These are phyloP conservation scores for Halcyon malimbica DNA, from an alignment of 2,113 vertebrate species.

Conservation along the genomic window DNA sequence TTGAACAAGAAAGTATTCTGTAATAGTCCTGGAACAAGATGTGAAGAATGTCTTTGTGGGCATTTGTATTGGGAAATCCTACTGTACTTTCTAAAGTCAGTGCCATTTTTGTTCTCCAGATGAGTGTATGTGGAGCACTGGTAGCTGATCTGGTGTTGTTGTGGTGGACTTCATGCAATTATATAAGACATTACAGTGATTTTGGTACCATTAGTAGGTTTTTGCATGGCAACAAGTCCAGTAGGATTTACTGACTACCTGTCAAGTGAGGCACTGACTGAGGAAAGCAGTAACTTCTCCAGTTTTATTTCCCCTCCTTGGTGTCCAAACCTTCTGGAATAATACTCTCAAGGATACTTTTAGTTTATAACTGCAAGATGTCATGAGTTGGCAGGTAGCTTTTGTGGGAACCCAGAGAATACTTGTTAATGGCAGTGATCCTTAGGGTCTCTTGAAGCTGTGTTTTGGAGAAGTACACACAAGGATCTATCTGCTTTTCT, in stretches of 20 bases:
- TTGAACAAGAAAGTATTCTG: not conserved
- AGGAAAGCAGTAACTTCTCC: not conserved
- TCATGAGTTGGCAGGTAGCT: not conserved
- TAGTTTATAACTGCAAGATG: not conserved
- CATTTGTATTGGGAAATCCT: not conserved
- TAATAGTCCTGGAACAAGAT: not conserved
- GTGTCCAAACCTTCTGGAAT: not conserved
- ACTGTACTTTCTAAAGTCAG: not conserved
- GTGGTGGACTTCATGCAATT: not conserved
- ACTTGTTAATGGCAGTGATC: not conserved
- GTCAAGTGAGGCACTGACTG: not conserved
- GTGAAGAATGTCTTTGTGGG: not conserved
- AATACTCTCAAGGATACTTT: not conserved
- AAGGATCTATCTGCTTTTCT: not conserved
- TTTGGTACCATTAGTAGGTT: not conserved
- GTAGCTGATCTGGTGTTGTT: not conserved
- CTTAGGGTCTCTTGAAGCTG: not conserved
- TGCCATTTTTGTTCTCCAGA: not conserved
- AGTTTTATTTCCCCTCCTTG: not conserved
- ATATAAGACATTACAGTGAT: not conserved
- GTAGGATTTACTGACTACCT: not conserved
- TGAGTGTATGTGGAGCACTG: not conserved
- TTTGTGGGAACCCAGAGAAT: not conserved
- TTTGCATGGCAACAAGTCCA: not conserved
- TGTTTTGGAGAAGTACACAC: not conserved